These are phyloP conservation scores for Dolichomitus sp. DNA, from an alignment of 2,888 invertebrate species.

Conservation along the genomic window DNA sequence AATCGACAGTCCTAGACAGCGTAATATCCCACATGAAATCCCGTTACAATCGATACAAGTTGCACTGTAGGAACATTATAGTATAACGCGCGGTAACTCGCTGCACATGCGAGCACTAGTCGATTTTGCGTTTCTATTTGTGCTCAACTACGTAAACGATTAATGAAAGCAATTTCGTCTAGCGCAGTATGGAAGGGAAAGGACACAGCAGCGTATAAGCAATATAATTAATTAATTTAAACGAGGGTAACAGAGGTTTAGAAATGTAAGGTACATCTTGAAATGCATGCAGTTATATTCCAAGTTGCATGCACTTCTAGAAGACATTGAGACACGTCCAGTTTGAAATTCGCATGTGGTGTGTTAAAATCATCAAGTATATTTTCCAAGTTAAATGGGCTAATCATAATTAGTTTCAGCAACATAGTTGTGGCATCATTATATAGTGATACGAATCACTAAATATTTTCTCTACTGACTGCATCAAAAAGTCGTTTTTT, in stretches of 20 bases:
- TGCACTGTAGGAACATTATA: conserved; percentile 34
- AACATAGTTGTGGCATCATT: too few species aligned
- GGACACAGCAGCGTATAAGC: background rate
- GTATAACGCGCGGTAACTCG: conserved; percentile 20
- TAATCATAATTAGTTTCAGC: too few species aligned
- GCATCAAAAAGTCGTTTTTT: too few species aligned
- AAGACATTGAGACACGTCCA: background rate
- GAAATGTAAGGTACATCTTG: background rate
- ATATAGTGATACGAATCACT: too few species aligned
- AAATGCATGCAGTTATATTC: conserved; percentile 12
- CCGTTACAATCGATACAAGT: conserved; percentile 69
- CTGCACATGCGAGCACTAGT: background rate
- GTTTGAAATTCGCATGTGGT: too few species aligned
- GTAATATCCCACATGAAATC: conserved; percentile 70
- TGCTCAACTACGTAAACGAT: conserved; percentile 42
- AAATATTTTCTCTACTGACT: too few species aligned
- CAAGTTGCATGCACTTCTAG: background rate
- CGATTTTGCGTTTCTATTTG: conserved; percentile 23
- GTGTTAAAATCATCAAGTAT: too few species aligned
- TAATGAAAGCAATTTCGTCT: conserved; percentile 66
- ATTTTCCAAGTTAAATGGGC: too few species aligned
- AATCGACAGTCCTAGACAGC: conserved; percentile 72
- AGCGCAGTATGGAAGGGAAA: conserved; percentile 18
- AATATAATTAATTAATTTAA: conserved; percentile 29
- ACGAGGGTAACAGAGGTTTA: background rate